Base-by-base conservation (phyloP, 1,140 invertebrate genomes). In the Drosophila sp. region DNA sequence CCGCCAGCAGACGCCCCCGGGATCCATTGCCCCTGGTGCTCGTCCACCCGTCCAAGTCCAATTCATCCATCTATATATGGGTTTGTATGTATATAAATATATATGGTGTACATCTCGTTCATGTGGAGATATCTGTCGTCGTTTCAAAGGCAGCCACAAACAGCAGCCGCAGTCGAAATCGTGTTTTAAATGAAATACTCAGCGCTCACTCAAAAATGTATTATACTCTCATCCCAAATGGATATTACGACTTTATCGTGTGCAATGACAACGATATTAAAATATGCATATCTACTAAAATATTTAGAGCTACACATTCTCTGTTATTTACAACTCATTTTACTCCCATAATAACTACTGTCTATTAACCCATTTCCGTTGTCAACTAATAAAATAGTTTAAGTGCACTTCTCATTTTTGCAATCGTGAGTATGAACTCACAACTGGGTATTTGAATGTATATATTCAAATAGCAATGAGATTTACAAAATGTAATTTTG, bases 141-240 rank as follows among this genome's bases (percentile, higher is more conserved):
- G 65, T 65, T 75, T 56, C 38, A 48, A 62, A 65, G 51, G 64
- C 63, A 66, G 18, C 16, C 65, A 61, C 63, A 53, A 45, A 16
- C 59, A 73, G 66, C 62, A 75, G 56, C 72, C 58, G 71, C 53
- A 69, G 64, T 46, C 43, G 59, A 80, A 89, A 83, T 80, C 83
- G 84, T 89, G 83, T 89, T 89, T 89, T 83, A 89, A 87, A 87
- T 83, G 83, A 87, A 87, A 89, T 89, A 87, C 83, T 80, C 82
- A 57, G 56, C 71, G 80, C 72, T 86, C 82, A 82, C 82, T 87
- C 82, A 87, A 87, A 86, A 75, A 81, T 86, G 58, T 78, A 81
- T 86, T 57, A 54, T 54, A 54, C 62, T 36, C 16, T 48, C 21
- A 34, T 43, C 36, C 27, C 11, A 58, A 41, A 34, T 41, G 67